These are phyloP conservation scores for Morone chrysops DNA, from an alignment of 2,113 vertebrate genomes.

Conservation along the genomic window DNA sequence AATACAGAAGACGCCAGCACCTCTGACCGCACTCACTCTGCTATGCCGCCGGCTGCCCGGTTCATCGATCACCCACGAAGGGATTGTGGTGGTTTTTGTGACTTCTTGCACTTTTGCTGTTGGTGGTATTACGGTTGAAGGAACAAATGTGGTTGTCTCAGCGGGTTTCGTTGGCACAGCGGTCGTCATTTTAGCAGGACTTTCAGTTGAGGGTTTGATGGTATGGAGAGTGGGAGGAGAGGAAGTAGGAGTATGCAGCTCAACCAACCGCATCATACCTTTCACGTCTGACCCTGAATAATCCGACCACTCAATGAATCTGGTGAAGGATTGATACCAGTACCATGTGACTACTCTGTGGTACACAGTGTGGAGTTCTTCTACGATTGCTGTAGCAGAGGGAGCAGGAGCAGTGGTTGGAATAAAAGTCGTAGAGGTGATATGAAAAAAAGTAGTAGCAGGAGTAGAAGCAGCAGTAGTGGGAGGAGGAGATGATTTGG, in stretches of 20 bases:
- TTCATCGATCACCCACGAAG: fast-evolving
- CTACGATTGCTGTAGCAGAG: background rate
- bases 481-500: background rate
- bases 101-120: fast-evolving
- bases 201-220: background rate
- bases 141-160: fast-evolving
- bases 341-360: background rate
- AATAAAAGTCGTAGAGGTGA: background rate
- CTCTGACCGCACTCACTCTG: fast-evolving
- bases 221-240: background rate
- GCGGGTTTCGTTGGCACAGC: too few relatives aligned
- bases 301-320: background rate
- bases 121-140: fast-evolving
- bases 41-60: fast-evolving
- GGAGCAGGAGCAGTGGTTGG: fast-evolving
- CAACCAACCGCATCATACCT: fast-evolving
- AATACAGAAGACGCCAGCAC: slow-evolving; percentile 62
- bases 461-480: fast-evolving
- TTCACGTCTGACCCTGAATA: background rate
- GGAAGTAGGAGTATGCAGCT: fast-evolving
- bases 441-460: fast-evolving
- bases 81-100: fast-evolving
- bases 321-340: slow-evolving; percentile 40
- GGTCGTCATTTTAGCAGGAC: fast-evolving
- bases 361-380: background rate